Evolutionary conservation across 2,113 vertebrate genomes (phyloP).

Genomic region (Circaetus gallicus): DNA sequence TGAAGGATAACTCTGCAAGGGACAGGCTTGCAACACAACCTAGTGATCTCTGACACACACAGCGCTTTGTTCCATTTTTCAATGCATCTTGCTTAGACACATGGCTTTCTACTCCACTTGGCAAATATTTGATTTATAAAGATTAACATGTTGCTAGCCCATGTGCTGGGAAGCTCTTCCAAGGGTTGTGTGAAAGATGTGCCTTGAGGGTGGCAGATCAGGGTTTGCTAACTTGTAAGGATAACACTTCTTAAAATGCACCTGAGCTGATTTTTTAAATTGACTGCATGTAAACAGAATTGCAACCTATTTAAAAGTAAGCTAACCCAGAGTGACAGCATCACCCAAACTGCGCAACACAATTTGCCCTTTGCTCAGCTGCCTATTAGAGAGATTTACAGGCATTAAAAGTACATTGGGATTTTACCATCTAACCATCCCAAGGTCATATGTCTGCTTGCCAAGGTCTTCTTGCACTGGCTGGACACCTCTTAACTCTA

Average conservation of each 20-base stretch:
- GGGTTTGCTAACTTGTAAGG: neutral
- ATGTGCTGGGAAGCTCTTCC: conserved; percentile 33
- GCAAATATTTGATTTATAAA: conserved; percentile 55
- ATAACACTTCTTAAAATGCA: neutral
- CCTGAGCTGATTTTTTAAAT: conserved; percentile 49
- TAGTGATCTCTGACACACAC: neutral
- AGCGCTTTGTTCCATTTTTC: neutral
- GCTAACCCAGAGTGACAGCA: conserved; percentile 38
- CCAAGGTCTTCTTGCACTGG: neutral
- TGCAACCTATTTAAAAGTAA: neutral
- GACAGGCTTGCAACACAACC: neutral
- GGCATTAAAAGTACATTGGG: neutral
- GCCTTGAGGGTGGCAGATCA: conserved; percentile 2
- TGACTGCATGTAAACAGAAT: neutral
- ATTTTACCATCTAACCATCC: neutral
- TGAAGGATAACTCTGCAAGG: neutral
- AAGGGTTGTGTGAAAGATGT: conserved; percentile 37
- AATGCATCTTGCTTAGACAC: conserved; percentile 14
- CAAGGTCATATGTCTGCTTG: neutral
- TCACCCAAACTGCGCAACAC: neutral
- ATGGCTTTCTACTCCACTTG: conserved; percentile 46
- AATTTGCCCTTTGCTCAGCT: neutral
- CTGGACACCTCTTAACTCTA: neutral
- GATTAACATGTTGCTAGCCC: conserved; percentile 27
- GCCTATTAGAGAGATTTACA: conserved; percentile 29